Evolutionary conservation across 1,140 invertebrate genomes (phyloP).

Genomic region (Chionoecetes opilio): DNA sequence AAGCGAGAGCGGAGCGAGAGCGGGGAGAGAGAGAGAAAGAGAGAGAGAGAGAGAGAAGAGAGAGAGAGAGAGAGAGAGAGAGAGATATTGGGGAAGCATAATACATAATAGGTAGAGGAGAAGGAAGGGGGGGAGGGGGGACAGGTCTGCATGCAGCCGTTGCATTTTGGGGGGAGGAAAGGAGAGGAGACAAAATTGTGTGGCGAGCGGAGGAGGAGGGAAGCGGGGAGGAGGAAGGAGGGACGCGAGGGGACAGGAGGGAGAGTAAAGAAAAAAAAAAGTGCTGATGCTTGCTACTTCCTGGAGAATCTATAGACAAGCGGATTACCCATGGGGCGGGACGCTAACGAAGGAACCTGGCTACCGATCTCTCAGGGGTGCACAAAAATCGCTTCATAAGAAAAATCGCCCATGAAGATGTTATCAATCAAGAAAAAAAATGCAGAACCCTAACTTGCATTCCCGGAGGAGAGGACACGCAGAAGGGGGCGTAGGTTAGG

Average conservation of each 20-base stretch:
- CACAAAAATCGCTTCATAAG: background rate
- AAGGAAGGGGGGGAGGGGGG: background rate
- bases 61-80: background rate
- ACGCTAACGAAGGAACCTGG: background rate
- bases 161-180: constrained; percentile 6
- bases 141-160: constrained; percentile 13
- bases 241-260: background rate
- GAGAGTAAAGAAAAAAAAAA: background rate
- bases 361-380: background rate
- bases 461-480: too few species aligned
- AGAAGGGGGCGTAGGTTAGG: too few species aligned
- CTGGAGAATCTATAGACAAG: constrained; percentile 8
- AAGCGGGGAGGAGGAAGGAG: background rate
- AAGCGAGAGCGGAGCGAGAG: background rate
- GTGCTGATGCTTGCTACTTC: background rate
- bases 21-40: too few species aligned
- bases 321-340: background rate
- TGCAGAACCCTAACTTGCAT: background rate
- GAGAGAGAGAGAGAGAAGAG: background rate
- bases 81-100: background rate
- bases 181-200: background rate
- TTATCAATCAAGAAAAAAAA: background rate
- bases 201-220: background rate
- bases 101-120: background rate
- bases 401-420: background rate